phyloP scores from a whole-genome alignment of 2,888 invertebrate species.

The Formica aserva region DNA sequence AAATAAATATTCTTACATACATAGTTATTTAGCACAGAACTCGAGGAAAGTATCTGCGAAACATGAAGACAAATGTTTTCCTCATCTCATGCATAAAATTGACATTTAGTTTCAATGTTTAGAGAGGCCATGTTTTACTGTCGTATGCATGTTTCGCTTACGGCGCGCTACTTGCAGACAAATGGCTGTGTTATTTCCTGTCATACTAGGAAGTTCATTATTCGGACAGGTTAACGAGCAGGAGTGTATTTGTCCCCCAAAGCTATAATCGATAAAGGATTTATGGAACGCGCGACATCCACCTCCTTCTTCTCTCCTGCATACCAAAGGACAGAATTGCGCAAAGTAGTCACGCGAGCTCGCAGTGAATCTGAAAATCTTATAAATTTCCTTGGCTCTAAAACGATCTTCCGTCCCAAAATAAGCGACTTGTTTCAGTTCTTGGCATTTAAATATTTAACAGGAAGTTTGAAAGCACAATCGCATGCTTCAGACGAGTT shows the following conservation, averaged over 20 bases:
- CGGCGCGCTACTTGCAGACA: slow-evolving; percentile 20
- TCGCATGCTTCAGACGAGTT: slow-evolving; percentile 66
- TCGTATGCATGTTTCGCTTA: slow-evolving; percentile 19
- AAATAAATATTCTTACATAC: neutral
- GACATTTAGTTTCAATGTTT: slow-evolving; percentile 12
- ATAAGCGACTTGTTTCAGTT: slow-evolving; percentile 54
- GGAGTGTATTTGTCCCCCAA: slow-evolving; percentile 21
- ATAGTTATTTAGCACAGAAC: neutral
- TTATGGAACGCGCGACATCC: slow-evolving; percentile 32
- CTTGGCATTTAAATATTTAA: slow-evolving; percentile 75
- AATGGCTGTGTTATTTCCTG: slow-evolving; percentile 26
- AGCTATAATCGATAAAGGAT: slow-evolving; percentile 48
- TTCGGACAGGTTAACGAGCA: slow-evolving; percentile 26
- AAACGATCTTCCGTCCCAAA: slow-evolving; percentile 23
- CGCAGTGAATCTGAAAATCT: slow-evolving; percentile 43
- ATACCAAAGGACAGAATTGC: neutral
- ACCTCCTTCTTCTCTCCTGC: neutral
- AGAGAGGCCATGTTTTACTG: neutral
- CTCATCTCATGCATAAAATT: slow-evolving; percentile 36
- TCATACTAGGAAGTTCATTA: slow-evolving; percentile 35
- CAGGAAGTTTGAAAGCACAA: slow-evolving; percentile 69
- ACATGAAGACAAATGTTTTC: slow-evolving; percentile 29
- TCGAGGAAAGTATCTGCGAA: neutral
- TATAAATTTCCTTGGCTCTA: slow-evolving; percentile 35
- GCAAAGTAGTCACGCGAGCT: slow-evolving; percentile 52